Evolutionary conservation across 30 jellyfish, hydroid and myxozoan species (phyloP).

Genomic region (Hydra vulgaris): DNA sequence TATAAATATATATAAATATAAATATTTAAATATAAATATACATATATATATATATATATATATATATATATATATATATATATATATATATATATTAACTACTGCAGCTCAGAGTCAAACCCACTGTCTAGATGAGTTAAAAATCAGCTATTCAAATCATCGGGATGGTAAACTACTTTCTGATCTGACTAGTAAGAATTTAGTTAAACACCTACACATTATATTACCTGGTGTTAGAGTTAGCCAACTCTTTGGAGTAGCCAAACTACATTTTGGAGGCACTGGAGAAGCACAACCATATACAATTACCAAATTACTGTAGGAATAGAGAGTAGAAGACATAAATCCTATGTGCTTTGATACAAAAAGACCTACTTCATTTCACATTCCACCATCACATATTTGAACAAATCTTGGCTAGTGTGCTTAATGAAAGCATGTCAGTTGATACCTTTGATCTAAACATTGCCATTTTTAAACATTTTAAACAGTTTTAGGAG

Average conservation of each 20-base stretch:
- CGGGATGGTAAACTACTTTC: neutral
- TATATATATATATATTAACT: neutral
- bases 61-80: too few species aligned
- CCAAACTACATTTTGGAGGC: neutral
- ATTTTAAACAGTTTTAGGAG: too few species aligned
- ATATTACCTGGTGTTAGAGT: neutral
- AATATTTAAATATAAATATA: too few species aligned
- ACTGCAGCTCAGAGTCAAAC: neutral
- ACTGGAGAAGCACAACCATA: neutral
- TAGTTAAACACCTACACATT: neutral
- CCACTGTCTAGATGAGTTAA: neutral
- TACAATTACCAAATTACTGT: neutral
- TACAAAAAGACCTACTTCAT: too few species aligned
- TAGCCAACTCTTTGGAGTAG: neutral
- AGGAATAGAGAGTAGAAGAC: neutral
- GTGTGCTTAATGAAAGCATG: too few species aligned
- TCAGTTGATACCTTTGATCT: too few species aligned
- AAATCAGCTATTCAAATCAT: neutral
- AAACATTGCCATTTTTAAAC: too few species aligned
- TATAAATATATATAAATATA: too few species aligned
- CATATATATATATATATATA: too few species aligned
- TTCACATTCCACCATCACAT: too few species aligned
- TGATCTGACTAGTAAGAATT: neutral
- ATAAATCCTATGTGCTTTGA: neutral
- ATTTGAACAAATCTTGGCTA: too few species aligned